Conservation (phyloP, 1,140 invertebrate genomes). For the Aricia agestis region DNA sequence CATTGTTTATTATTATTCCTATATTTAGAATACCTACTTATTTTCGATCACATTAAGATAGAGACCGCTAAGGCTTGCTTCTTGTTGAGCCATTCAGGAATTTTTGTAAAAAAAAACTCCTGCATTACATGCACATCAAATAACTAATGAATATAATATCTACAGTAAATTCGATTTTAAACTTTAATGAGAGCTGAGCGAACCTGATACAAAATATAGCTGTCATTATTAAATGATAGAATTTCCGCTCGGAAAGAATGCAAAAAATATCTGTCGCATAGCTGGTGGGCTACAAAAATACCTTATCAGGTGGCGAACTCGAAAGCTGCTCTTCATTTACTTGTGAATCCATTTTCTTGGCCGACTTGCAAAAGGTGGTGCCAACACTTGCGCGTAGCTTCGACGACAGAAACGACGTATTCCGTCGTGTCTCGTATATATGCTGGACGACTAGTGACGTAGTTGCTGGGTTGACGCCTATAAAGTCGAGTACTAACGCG, state of each 20-base stretch:
- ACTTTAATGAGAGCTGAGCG: neutral
- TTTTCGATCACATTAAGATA: too few species aligned
- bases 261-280: neutral
- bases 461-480: too few species aligned
- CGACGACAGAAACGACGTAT: neutral
- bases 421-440: neutral
- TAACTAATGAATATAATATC: neutral
- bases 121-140: too few species aligned
- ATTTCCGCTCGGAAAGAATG: neutral
- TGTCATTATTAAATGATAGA: neutral
- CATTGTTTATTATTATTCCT: too few species aligned
- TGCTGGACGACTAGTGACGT: neutral
- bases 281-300: constrained; percentile 17
- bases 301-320: constrained; percentile 43
- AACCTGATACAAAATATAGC: neutral
- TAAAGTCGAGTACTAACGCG: too few species aligned
- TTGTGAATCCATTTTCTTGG: constrained; percentile 26
- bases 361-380: neutral
- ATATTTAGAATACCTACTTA: too few species aligned
- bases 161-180: neutral
- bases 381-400: neutral
- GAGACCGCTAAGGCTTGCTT: too few species aligned
- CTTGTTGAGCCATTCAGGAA: too few species aligned
- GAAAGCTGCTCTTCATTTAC: constrained; percentile 28
- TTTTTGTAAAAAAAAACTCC: too few species aligned